phyloP scores from a whole-genome alignment of 1,140 invertebrate species.

The Himalopsyche phryganea region DNA sequence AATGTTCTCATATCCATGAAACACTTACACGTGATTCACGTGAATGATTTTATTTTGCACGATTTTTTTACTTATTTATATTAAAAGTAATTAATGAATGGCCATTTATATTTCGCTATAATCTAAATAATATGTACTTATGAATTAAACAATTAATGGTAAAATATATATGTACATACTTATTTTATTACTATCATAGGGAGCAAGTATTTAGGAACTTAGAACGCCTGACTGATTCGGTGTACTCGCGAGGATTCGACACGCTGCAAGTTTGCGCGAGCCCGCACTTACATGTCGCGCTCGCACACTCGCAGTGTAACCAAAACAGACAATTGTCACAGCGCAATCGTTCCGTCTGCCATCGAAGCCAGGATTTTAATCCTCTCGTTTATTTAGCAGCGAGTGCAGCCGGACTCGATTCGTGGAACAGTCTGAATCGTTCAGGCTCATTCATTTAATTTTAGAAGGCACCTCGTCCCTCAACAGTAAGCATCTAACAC shows the following conservation, averaged over 20 bases:
- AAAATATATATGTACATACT: constrained; percentile 32
- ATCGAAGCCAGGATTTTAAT: too few species aligned
- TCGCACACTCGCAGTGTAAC: neutral
- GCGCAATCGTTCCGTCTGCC: neutral
- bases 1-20: constrained; percentile 3
- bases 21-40: constrained; percentile 31
- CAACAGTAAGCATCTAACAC: constrained; percentile 35
- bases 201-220: constrained; percentile 36
- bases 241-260: constrained; percentile 2
- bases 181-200: constrained; percentile 34
- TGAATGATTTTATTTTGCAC: constrained; percentile 16
- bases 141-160: constrained; percentile 29
- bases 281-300: neutral
- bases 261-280: neutral
- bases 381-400: neutral
- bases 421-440: constrained; percentile 9
- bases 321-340: constrained; percentile 6
- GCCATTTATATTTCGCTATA: constrained; percentile 17
- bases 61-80: constrained; percentile 4
- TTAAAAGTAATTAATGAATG: constrained; percentile 12
- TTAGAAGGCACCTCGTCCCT: constrained; percentile 35
- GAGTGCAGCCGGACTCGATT: neutral
- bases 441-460: constrained; percentile 33
- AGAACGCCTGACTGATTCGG: constrained; percentile 31
- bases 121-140: constrained; percentile 25